A percentile compares a stretch with the other conserved stretches of the same genome.
Evolutionary conservation across 2,797 vertebrate genomes (phyloP).

Genomic region (Sparidentex hasta): DNA sequence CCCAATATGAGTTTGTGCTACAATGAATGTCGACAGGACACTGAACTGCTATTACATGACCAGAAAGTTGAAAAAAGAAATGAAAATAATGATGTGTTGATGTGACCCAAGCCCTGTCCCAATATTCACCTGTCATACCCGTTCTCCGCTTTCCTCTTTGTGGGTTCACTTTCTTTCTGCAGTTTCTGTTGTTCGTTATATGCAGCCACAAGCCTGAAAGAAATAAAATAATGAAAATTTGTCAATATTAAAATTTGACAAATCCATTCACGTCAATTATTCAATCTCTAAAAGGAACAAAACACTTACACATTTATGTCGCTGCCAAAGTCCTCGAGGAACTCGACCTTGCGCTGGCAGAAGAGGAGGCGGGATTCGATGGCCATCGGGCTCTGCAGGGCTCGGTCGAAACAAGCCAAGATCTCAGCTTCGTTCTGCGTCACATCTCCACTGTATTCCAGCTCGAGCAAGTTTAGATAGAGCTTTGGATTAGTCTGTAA

Average conservation of each 20-base stretch:
- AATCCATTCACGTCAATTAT: neutral
- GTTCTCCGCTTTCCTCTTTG: conserved; percentile 95
- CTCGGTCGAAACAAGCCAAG: conserved; percentile 93
- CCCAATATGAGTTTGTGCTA: neutral
- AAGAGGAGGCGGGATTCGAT: conserved; percentile 93
- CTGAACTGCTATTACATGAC: neutral
- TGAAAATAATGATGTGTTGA: conserved; percentile 11
- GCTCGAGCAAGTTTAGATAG: conserved; percentile 96
- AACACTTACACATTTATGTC: conserved; percentile 93
- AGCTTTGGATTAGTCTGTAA: conserved; percentile 93
- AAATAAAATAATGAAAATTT: neutral
- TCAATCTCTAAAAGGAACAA: neutral
- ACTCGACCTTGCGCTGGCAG: conserved; percentile 97
- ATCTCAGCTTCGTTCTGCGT: conserved; percentile 94
- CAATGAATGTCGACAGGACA: neutral
- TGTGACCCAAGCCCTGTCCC: conserved; percentile 15
- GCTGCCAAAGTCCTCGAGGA: conserved; percentile 97
- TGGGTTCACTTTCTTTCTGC: conserved; percentile 90
- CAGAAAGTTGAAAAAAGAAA: neutral
- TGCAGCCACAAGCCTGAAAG: conserved; percentile 90
- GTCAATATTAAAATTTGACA: neutral
- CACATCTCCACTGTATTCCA: conserved; percentile 95
- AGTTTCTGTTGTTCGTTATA: conserved; percentile 94
- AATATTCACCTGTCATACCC: conserved; percentile 86
- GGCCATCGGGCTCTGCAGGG: conserved; percentile 89